Percentiles rank a stretch among this genome's conserved stretches.
These are phyloP conservation scores for Glaucopsyche alexis DNA, from an alignment of 2,888 invertebrate genomes.

Conservation along the genomic window DNA sequence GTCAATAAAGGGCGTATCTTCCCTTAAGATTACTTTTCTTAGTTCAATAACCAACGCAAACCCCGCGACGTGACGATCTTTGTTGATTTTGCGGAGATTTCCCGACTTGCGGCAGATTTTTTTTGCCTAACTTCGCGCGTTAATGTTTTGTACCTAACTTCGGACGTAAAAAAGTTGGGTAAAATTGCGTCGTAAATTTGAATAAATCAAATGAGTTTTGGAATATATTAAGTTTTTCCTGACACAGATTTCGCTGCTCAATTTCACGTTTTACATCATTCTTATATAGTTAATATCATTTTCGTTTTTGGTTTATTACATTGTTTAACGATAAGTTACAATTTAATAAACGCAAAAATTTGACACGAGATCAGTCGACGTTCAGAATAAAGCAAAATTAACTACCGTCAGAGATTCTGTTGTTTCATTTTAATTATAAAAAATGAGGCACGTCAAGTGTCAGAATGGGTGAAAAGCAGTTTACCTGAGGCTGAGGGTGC, in stretches of 20 bases:
- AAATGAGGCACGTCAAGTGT: conserved; percentile 31
- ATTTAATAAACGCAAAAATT: background rate
- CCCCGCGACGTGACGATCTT: conserved; percentile 53
- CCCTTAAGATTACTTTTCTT: conserved; percentile 62
- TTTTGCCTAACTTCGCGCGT: background rate
- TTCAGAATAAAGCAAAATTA: conserved; percentile 1
- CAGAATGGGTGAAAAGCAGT: conserved; percentile 35
- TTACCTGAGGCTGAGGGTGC: conserved; percentile 36
- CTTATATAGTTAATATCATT: background rate
- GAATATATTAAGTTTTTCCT: background rate
- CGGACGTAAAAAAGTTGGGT: conserved; percentile 13
- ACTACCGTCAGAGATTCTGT: background rate
- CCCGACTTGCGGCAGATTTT: conserved; percentile 35
- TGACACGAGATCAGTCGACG: background rate
- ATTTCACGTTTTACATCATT: background rate
- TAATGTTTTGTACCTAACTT: background rate
- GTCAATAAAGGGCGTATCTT: conserved; percentile 65
- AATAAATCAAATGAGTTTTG: conserved; percentile 13
- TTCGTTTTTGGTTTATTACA: background rate
- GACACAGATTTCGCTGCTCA: background rate
- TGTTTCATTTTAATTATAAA: conserved; percentile 27
- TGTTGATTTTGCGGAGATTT: conserved; percentile 40
- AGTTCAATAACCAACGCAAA: conserved; percentile 65
- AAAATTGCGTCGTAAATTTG: background rate
- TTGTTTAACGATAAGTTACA: background rate